Percentiles rank a stretch among this genome's conserved stretches.
Evolutionary conservation across 1,140 invertebrate genomes (phyloP).

Genomic region (Gonioctena quinquepunctata): DNA sequence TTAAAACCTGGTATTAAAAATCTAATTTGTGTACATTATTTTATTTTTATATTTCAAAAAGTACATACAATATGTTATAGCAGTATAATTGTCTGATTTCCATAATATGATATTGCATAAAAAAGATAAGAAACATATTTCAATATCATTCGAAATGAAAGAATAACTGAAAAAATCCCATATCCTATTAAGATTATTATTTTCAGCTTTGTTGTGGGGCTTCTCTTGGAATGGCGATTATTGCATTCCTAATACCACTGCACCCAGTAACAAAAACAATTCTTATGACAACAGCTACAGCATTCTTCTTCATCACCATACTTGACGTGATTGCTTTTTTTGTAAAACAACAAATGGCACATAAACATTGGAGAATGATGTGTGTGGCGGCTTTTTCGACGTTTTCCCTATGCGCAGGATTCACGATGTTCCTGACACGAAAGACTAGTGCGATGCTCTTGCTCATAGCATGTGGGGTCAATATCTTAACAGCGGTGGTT

Average conservation of each 20-base stretch:
- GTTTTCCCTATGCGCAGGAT: constrained; percentile 1
- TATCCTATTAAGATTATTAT: no score
- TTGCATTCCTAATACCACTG: neutral
- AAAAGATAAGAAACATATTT: no score
- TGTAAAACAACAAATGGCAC: neutral
- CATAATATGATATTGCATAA: no score
- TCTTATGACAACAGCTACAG: neutral
- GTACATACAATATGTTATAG: no score
- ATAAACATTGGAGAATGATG: neutral
- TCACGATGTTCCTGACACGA: neutral
- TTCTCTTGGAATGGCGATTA: neutral
- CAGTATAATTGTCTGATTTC: no score
- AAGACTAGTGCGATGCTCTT: neutral
- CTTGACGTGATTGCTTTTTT: neutral
- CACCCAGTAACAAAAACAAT: neutral
- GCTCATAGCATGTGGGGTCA: neutral
- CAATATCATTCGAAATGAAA: neutral
- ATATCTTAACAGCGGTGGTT: neutral
- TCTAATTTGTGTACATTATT: no score
- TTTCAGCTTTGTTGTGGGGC: neutral
- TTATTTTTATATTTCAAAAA: no score
- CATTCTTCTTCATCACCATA: neutral
- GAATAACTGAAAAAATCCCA: neutral
- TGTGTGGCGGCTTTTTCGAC: neutral
- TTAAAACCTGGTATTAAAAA: no score